Conservation (phyloP, 2,113 vertebrate genomes). For the Xyliphius kryptos region DNA sequence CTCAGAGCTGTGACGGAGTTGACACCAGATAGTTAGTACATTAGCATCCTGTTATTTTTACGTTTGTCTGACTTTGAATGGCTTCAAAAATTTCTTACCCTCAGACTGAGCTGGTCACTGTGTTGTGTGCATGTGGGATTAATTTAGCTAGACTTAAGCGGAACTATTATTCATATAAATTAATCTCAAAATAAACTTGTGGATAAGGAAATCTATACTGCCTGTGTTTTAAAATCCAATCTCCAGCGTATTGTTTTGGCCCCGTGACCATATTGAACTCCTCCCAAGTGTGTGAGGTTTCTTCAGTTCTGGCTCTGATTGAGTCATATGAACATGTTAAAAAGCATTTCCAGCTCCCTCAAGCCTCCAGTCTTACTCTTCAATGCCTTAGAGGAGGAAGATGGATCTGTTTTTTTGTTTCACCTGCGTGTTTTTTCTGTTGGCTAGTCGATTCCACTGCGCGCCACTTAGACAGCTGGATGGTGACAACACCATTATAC, state of each 20-base stretch:
- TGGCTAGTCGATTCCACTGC: slow-evolving; percentile 40
- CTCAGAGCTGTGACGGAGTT: not conserved
- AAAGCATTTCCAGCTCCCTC: slow-evolving; percentile 61
- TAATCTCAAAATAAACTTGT: no score
- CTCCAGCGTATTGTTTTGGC: no score
- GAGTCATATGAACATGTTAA: slow-evolving; percentile 67
- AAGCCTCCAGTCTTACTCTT: slow-evolving; percentile 40
- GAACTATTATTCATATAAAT: no score
- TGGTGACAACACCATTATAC: slow-evolving; percentile 33
- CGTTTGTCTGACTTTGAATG: slow-evolving; percentile 8
- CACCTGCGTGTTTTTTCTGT: slow-evolving; percentile 45
- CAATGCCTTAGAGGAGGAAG: slow-evolving; percentile 16
- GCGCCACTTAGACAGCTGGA: slow-evolving; percentile 45
- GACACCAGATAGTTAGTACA: slow-evolving; percentile 12
- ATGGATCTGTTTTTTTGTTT: slow-evolving; percentile 32
- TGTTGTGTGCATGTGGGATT: no score
- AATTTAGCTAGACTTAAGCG: no score
- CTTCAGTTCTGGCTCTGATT: slow-evolving; percentile 50
- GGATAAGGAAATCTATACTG: no score
- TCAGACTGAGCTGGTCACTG: no score
- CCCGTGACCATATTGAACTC: slow-evolving; percentile 54
- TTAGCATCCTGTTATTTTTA: slow-evolving; percentile 12
- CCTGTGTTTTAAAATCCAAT: no score
- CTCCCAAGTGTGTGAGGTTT: slow-evolving; percentile 65
- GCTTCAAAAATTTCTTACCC: no score